Base-by-base conservation (phyloP, 2,888 invertebrate genomes). In the Cartodere bifasciata region DNA sequence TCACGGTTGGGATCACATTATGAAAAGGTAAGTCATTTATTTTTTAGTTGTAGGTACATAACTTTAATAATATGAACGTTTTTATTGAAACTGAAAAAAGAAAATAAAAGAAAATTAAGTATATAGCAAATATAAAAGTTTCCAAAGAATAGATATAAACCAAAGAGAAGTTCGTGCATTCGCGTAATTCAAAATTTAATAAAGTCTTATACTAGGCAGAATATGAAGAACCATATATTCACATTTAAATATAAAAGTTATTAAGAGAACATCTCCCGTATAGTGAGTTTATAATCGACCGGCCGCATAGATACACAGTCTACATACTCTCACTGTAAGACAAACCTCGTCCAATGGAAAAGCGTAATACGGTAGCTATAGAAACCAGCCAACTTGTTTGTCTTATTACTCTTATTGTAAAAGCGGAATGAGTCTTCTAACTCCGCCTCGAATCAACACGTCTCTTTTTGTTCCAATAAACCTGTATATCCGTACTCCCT, bases 341-440 rank as follows among this genome's bases (percentile, higher is more conserved):
- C 43, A 38, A 38, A 36, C 37, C 44, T 43, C 50, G 48, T 47
- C 61, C 61, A 61, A 61, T 61, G 57, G 52, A 52, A 49, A 46
- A 43, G 56, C 56, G 60, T 60, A 61, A 55, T 55, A 48, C 58
- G 56, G 60, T 61, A 61, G 61, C 60, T 61, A 60, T 60, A 61
- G 59, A 57, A 60, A 57, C 58, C 49, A 49, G 52, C 45, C 46
- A 51, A 42, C 50, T 51, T 52, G 50, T 51, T 52, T 50, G 50
- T 52, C 54, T 55, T 58, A 58, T 58, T 58, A 56, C 52, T 52
- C 54, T 55, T 57, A 58, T 58, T 59, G 57, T 52, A 55, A 54
- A 56, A 56, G 53, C 51, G 52, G 55, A 57, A 58, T 57, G 56
- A 56, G 55, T 55, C 55, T 53, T 43, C 31, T 49, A 49, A 48